Conservation (phyloP, 2,797 vertebrate species). For the Semotilus atromaculatus region DNA sequence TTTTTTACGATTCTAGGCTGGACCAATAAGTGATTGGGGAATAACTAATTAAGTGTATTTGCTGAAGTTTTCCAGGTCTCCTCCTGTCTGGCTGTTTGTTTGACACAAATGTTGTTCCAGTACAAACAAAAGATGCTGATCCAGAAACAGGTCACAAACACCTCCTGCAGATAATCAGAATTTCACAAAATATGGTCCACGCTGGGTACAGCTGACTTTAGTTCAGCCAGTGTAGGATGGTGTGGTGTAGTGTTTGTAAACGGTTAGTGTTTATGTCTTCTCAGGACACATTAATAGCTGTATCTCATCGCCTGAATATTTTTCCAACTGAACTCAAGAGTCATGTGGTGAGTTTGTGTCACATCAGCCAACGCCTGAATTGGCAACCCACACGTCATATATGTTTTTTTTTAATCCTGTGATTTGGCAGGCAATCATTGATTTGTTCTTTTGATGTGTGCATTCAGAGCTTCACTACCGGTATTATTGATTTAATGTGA, state of each 20-base stretch:
- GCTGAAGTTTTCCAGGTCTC: background rate
- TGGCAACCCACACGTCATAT: background rate
- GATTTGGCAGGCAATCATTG: conserved; percentile 23
- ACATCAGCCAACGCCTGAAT: background rate
- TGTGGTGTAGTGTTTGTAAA: background rate
- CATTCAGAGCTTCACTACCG: conserved; percentile 55
- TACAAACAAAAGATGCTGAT: background rate
- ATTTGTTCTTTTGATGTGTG: conserved; percentile 37
- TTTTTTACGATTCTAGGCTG: background rate
- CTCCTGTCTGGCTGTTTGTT: background rate
- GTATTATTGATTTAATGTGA: conserved; percentile 72
- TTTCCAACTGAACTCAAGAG: background rate
- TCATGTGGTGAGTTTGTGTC: conserved; percentile 2
- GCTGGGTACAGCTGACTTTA: background rate
- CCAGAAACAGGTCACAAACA: background rate
- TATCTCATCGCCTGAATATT: background rate
- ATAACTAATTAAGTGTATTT: background rate
- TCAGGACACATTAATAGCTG: background rate
- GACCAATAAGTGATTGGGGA: background rate
- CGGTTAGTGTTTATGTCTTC: background rate
- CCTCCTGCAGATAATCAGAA: background rate
- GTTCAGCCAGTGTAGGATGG: background rate
- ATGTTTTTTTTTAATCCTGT: background rate
- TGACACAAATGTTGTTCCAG: background rate
- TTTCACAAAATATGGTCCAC: background rate